Percentiles rank a stretch among this genome's conserved stretches.
phyloP scores from a whole-genome alignment of 2,888 invertebrate genomes.

The Scelioninae gen. 2 region DNA sequence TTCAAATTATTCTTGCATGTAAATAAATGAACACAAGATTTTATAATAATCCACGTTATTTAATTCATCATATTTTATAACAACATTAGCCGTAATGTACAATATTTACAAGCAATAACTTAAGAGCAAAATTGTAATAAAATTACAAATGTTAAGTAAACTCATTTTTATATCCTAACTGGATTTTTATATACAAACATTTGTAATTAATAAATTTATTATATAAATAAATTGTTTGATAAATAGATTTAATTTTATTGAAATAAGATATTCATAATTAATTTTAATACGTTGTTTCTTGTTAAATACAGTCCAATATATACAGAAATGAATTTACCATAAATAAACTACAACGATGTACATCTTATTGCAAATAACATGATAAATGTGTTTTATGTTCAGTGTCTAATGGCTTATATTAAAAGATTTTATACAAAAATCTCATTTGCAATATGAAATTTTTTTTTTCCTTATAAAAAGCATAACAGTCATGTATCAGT shows the following conservation, averaged over 20 bases:
- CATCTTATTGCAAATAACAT: slow-evolving; percentile 18
- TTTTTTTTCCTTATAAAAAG: slow-evolving; percentile 29
- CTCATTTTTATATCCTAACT: slow-evolving; percentile 28
- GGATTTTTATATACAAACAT: not conserved
- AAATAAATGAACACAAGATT: not conserved
- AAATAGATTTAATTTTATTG: not conserved
- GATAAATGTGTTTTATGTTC: slow-evolving; percentile 2
- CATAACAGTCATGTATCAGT: slow-evolving; percentile 42
- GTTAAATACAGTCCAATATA: slow-evolving; percentile 20
- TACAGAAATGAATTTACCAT: slow-evolving; percentile 32
- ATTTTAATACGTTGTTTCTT: not conserved
- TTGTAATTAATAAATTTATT: not conserved
- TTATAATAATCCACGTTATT: slow-evolving; percentile 44
- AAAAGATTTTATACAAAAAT: slow-evolving; percentile 43
- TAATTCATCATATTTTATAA: slow-evolving; percentile 62
- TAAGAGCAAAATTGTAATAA: slow-evolving; percentile 53
- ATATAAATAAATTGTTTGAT: not conserved
- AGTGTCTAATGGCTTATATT: slow-evolving; percentile 9
- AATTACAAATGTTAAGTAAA: slow-evolving; percentile 51
- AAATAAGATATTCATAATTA: no score
- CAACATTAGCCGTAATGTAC: slow-evolving; percentile 68
- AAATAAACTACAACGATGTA: slow-evolving; percentile 21
- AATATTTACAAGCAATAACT: slow-evolving; percentile 71
- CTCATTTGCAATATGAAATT: slow-evolving; percentile 26
- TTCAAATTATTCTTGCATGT: no score